phyloP scores from a whole-genome alignment of 2,113 vertebrate genomes.

The Tupaia chinensis region DNA sequence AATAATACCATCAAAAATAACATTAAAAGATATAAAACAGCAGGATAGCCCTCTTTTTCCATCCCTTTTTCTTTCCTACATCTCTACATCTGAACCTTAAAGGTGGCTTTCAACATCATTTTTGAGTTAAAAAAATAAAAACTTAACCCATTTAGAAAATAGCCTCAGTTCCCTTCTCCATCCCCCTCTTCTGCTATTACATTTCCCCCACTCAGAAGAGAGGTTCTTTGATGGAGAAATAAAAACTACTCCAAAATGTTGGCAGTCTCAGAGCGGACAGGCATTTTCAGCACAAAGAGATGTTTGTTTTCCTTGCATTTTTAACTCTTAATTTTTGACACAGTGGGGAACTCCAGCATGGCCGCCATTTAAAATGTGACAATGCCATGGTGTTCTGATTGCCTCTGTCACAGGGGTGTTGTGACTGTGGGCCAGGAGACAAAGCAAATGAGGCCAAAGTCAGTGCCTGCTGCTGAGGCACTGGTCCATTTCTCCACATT shows the following conservation, averaged over 20 bases:
- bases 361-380: constrained; percentile 27
- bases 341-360: constrained; percentile 51
- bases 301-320: constrained; percentile 80
- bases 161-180: background rate
- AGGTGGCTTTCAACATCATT: background rate
- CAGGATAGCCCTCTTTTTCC: background rate
- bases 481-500: fast-evolving
- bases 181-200: background rate
- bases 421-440: constrained; percentile 21
- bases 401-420: constrained; percentile 14
- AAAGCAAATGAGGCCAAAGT: constrained; percentile 60
- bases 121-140: constrained; percentile 32
- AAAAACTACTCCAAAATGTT: background rate
- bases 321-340: constrained; percentile 80
- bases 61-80: background rate
- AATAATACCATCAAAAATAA: constrained; percentile 9
- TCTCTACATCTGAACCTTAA: background rate
- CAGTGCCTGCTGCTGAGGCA: background rate
- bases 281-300: constrained; percentile 63
- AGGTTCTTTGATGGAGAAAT: background rate
- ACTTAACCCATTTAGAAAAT: background rate
- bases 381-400: constrained; percentile 12
- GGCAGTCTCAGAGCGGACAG: constrained; percentile 23
- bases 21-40: background rate
- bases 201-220: background rate